Evolutionary conservation across 2,113 vertebrate genomes (phyloP).

Genomic region (Archocentrus centrarchus): DNA sequence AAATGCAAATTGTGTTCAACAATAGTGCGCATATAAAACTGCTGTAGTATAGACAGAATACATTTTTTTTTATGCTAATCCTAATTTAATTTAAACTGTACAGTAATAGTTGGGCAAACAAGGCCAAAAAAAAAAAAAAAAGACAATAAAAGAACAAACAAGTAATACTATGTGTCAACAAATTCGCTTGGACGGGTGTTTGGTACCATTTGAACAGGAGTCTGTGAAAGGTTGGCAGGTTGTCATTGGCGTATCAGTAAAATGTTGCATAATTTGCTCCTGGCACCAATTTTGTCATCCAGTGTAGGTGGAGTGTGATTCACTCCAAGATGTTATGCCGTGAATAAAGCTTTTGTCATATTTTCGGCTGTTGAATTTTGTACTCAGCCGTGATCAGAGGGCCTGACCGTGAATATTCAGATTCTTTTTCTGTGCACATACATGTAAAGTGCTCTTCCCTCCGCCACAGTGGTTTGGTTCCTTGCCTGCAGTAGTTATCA

Average conservation of each 20-base stretch:
- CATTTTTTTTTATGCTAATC: background rate
- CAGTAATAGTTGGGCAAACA: background rate
- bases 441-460: background rate
- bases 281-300: constrained; percentile 45
- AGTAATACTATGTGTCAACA: constrained; percentile 5
- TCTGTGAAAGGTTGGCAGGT: constrained; percentile 38
- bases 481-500: background rate
- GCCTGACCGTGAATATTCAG: background rate
- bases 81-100: constrained; percentile 11
- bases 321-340: constrained; percentile 31
- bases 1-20: constrained; percentile 17
- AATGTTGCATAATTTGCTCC: constrained; percentile 53
- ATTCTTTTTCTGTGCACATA: background rate
- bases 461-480: background rate
- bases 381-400: background rate
- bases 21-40: background rate
- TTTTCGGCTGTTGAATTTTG: constrained; percentile 27
- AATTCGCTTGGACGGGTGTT: constrained; percentile 11
- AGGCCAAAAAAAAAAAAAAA: background rate
- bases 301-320: constrained; percentile 35
- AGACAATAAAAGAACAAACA: background rate
- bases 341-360: constrained; percentile 38
- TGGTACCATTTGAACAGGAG: constrained; percentile 8
- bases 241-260: constrained; percentile 39
- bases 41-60: background rate